Percentiles rank a stretch among this genome's conserved stretches.
These are phyloP conservation scores for Helobdella robusta DNA, from an alignment of 2,888 invertebrate species.

Conservation along the genomic window DNA sequence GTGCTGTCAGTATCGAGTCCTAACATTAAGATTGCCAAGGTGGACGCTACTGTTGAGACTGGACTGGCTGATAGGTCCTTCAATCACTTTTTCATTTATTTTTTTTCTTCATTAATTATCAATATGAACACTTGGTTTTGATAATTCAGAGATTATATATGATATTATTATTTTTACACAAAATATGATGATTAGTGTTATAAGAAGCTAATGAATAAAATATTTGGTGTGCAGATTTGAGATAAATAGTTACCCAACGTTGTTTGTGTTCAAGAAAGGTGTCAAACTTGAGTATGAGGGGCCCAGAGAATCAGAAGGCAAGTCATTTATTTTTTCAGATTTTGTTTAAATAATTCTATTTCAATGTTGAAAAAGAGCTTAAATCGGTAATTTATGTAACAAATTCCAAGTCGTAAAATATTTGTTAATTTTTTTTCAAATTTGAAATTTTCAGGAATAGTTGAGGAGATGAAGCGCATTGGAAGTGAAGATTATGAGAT, in stretches of 20 bases:
- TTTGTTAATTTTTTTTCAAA: neutral
- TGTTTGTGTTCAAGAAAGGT: constrained; percentile 50
- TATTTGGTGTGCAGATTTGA: constrained; percentile 50
- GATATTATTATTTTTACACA: no score
- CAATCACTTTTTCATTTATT: no score
- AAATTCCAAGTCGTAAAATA: neutral
- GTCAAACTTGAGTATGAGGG: constrained; percentile 43
- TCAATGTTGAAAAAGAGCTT: neutral
- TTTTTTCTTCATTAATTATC: no score
- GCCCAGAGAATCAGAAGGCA: constrained; percentile 41
- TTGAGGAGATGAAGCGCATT: constrained; percentile 52
- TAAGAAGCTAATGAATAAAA: no score
- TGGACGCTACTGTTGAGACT: constrained; percentile 53
- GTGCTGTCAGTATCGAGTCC: constrained; percentile 44
- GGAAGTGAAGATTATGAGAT: constrained; percentile 55
- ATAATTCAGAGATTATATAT: no score
- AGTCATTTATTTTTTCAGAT: constrained; percentile 9
- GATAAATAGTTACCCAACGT: constrained; percentile 54
- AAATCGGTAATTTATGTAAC: no score
- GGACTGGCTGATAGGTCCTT: constrained; percentile 48
- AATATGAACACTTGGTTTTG: no score
- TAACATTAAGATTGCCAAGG: constrained; percentile 53
- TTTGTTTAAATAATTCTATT: neutral
- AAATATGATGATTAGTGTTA: no score
- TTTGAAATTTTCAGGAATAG: constrained; percentile 38